Percentiles rank a stretch among this genome's conserved stretches.
These are phyloP conservation scores for Oscheius sp. DNA, from an alignment of 1,140 invertebrate genomes.

Conservation along the genomic window DNA sequence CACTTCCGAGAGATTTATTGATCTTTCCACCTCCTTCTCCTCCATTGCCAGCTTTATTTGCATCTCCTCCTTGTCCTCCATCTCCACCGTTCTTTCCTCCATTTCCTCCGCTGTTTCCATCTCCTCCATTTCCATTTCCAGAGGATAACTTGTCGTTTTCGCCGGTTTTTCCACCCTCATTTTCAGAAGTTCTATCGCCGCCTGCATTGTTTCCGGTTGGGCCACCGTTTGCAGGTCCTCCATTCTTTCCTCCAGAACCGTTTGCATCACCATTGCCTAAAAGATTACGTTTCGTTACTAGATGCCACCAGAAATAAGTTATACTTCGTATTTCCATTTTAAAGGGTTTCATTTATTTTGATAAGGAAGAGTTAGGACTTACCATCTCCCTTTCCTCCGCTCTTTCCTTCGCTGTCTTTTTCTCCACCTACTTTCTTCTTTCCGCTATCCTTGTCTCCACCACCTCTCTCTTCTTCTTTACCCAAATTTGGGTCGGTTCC, in stretches of 20 bases:
- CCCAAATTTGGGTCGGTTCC: constrained; percentile 15
- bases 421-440: neutral
- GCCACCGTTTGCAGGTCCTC: neutral
- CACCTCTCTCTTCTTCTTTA: neutral
- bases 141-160: too few relatives aligned
- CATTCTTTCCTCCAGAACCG: neutral
- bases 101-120: constrained; percentile 12
- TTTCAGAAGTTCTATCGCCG: too few relatives aligned
- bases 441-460: constrained; percentile 8
- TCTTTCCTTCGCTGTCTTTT: neutral
- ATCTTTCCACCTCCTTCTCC: constrained; percentile 2
- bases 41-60: constrained; percentile 8
- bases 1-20: neutral
- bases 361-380: too few relatives aligned
- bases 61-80: neutral
- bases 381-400: neutral
- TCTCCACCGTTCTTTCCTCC: neutral
- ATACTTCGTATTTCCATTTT: too few relatives aligned
- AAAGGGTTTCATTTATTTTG: too few relatives aligned
- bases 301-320: too few relatives aligned
- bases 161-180: too few relatives aligned
- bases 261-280: neutral
- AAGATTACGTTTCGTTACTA: too few relatives aligned
- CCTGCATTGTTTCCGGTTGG: neutral
- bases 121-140: constrained; percentile 3